Evolutionary conservation across 2,797 vertebrate genomes (phyloP).

Genomic region (Melopsittacus undulatus): DNA sequence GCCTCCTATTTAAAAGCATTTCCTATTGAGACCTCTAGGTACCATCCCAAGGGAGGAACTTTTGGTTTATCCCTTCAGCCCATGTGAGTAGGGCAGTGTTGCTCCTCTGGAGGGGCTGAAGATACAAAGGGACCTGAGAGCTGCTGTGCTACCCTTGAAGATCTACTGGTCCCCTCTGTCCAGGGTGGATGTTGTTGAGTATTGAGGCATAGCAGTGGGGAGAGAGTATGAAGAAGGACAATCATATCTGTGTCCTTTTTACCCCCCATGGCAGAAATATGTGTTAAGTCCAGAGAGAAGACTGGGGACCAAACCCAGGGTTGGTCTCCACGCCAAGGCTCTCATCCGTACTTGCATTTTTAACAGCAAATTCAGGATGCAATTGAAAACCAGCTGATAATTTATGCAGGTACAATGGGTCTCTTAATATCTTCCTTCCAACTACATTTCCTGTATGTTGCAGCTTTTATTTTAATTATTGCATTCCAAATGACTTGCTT

Average conservation of each 20-base stretch:
- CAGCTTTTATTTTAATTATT: conserved; percentile 71
- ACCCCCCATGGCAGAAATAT: accelerated
- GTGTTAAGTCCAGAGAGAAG: neutral
- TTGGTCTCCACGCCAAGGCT: neutral
- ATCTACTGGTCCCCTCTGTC: neutral
- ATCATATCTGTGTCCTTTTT: neutral
- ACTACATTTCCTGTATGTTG: conserved; percentile 47
- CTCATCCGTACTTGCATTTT: neutral
- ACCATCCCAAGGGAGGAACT: neutral
- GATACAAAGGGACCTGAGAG: accelerated
- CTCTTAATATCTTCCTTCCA: conserved; percentile 40
- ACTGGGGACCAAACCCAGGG: neutral
- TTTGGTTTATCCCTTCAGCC: neutral
- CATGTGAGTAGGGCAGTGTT: neutral
- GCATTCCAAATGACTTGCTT: conserved; percentile 63
- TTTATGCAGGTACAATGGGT: conserved; percentile 51
- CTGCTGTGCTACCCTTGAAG: neutral
- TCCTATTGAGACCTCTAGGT: neutral
- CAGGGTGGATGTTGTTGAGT: neutral
- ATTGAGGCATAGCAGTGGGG: neutral
- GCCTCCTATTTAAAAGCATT: neutral
- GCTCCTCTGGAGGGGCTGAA: neutral
- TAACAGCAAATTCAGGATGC: neutral
- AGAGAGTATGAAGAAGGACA: neutral
- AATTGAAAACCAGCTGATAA: conserved; percentile 27